Evolutionary conservation across 2,113 vertebrate species (phyloP).

Genomic region (Recurvirostra avosetta): DNA sequence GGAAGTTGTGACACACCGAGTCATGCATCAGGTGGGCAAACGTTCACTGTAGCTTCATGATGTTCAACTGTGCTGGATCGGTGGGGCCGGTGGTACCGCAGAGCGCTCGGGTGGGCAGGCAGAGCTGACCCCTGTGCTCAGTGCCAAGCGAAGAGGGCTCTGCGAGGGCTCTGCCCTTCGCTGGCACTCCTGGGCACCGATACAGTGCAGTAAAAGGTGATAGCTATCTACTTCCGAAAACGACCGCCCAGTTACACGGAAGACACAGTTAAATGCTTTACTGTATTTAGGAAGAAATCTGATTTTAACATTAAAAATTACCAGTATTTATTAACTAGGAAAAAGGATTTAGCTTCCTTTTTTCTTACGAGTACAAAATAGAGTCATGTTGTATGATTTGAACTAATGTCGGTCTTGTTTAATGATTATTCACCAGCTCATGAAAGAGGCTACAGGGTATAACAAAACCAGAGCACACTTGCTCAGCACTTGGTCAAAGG

Average conservation of each 20-base stretch:
- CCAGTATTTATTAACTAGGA: background rate
- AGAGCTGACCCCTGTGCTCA: background rate
- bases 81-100: background rate
- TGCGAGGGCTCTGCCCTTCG: background rate
- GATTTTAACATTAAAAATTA: background rate
- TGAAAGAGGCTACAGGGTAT: background rate
- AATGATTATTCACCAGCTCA: background rate
- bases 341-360: background rate
- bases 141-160: background rate
- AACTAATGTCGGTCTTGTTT: background rate
- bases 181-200: background rate
- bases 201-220: background rate
- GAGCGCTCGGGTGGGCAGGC: background rate
- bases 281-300: background rate
- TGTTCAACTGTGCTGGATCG: fast-evolving
- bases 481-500: slow-evolving; percentile 4
- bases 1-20: background rate
- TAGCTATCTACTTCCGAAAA: background rate
- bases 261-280: background rate
- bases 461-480: background rate
- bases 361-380: background rate
- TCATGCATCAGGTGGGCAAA: background rate
- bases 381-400: background rate
- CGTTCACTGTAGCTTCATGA: fast-evolving
- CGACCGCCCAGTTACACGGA: background rate